Percentiles rank a stretch among this genome's conserved stretches.
These are phyloP conservation scores for Eupristina koningsbergeri DNA, from an alignment of 1,140 invertebrate genomes.

Conservation along the genomic window DNA sequence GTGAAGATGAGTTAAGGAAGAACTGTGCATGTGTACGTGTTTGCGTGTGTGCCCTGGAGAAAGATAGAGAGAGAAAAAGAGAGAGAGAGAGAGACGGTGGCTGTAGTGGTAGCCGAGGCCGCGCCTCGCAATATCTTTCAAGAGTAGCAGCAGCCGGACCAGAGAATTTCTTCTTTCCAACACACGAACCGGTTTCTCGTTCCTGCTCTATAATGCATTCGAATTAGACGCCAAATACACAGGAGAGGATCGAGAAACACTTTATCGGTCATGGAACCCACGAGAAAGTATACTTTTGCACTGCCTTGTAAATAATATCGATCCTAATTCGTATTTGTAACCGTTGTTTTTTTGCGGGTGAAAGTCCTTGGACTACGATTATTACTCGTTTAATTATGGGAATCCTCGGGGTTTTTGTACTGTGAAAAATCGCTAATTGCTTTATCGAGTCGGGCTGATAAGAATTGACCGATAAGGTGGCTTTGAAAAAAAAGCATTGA, in stretches of 20 bases:
- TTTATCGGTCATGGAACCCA: not conserved
- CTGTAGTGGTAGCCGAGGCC: too few species aligned
- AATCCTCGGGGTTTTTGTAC: too few species aligned
- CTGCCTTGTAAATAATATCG: not conserved
- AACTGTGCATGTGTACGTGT: not conserved
- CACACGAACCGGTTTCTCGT: not conserved
- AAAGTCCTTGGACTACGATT: too few species aligned
- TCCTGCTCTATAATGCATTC: conserved; percentile 2
- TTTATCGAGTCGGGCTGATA: not conserved
- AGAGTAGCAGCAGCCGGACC: not conserved
- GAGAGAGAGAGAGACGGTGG: too few species aligned
- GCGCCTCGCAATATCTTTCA: not conserved
- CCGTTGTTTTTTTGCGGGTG: too few species aligned
- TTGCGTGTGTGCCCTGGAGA: too few species aligned
- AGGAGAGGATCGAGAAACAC: not conserved
- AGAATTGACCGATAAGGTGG: not conserved
- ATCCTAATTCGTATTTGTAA: not conserved
- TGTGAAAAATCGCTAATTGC: conserved; percentile 9
- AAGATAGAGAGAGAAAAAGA: too few species aligned
- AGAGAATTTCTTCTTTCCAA: not conserved
- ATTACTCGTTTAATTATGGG: too few species aligned
- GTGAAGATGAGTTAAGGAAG: not conserved
- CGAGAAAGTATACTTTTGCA: not conserved
- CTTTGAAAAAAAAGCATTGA: not conserved
- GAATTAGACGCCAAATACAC: not conserved